Percentiles rank a stretch among this genome's conserved stretches.
Evolutionary conservation across 2,888 invertebrate species (phyloP).

Genomic region (Gastracanthus pulcherrimus): DNA sequence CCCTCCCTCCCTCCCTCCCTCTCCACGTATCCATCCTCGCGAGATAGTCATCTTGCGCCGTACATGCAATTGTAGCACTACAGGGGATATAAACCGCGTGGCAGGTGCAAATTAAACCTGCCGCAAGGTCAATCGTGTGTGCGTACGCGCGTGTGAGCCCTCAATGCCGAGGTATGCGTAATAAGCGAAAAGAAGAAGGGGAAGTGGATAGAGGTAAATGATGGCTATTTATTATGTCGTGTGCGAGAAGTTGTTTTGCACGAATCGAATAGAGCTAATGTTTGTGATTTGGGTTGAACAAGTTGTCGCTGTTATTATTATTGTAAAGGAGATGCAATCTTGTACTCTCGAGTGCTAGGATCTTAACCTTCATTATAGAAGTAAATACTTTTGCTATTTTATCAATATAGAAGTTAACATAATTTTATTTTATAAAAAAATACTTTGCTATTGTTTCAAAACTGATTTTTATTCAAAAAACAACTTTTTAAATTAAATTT

Average conservation of each 20-base stretch:
- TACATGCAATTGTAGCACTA: not conserved
- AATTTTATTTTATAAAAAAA: too few relatives aligned
- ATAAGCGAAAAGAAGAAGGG: conserved; percentile 34
- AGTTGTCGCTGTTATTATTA: too few relatives aligned
- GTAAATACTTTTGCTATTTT: not conserved
- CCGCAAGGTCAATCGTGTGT: conserved; percentile 11
- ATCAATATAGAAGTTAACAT: too few relatives aligned
- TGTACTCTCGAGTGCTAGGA: too few relatives aligned
- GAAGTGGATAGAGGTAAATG: too few relatives aligned
- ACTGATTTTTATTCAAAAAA: too few relatives aligned
- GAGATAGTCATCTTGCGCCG: conserved; percentile 31
- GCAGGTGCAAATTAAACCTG: conserved; percentile 42
- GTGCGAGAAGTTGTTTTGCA: not conserved
- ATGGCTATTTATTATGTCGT: conserved; percentile 12
- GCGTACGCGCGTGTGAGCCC: not conserved
- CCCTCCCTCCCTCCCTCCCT: not conserved
- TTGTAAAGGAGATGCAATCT: too few relatives aligned
- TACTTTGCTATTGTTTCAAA: not conserved
- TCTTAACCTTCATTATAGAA: too few relatives aligned
- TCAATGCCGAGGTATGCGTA: not conserved
- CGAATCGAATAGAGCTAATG: not conserved
- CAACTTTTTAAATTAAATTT: too few relatives aligned
- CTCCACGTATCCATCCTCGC: not conserved
- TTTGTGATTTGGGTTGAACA: not conserved
- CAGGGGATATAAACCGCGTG: not conserved